Evolutionary conservation across 2,888 invertebrate genomes (phyloP).

Genomic region (Eupithecia insigniata): DNA sequence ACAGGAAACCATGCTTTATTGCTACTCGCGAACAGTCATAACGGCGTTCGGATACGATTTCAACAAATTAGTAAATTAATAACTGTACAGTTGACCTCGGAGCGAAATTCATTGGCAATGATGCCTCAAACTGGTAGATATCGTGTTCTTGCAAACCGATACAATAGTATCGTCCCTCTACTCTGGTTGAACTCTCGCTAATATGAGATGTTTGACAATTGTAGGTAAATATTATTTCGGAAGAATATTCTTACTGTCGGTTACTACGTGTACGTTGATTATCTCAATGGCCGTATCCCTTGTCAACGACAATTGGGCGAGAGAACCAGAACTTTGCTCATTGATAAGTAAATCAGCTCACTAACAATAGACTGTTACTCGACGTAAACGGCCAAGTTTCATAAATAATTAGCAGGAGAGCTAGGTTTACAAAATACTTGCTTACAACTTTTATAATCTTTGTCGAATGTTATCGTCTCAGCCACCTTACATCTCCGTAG

Average conservation of each 20-base stretch:
- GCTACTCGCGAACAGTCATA: background rate
- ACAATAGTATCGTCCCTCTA: background rate
- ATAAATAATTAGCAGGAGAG: background rate
- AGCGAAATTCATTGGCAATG: background rate
- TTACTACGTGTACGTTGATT: background rate
- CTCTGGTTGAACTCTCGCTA: background rate
- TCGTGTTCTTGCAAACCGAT: background rate
- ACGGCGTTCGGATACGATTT: background rate
- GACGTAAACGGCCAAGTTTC: background rate
- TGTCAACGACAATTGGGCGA: no score
- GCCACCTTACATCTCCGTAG: background rate
- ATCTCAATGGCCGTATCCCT: no score
- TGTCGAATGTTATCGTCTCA: background rate
- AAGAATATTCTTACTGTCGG: background rate
- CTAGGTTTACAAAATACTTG: background rate
- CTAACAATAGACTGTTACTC: no score
- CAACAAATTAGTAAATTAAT: constrained; percentile 7
- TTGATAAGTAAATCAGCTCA: no score
- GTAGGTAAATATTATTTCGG: background rate
- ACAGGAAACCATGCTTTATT: constrained; percentile 28
- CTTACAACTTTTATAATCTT: background rate
- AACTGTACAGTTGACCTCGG: background rate
- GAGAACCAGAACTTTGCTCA: no score
- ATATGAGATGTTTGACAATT: background rate
- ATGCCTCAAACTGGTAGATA: background rate